phyloP scores from a whole-genome alignment of 64 coral and sea anemone genomes.

The Montipora sp. region DNA sequence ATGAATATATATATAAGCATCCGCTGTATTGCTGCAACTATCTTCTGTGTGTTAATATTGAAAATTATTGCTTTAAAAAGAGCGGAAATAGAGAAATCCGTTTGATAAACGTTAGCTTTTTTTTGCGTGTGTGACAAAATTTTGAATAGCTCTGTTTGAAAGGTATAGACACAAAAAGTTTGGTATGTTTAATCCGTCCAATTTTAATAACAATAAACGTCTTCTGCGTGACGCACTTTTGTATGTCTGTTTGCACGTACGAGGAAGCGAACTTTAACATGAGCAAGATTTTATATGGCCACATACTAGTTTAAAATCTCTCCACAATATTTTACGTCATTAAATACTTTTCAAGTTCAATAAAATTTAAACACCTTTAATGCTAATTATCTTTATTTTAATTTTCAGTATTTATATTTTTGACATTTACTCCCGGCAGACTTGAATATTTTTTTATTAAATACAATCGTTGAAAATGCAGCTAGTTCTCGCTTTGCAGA shows the following conservation, averaged over 20 bases:
- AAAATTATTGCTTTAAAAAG: background rate
- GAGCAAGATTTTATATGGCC: background rate
- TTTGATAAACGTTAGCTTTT: background rate
- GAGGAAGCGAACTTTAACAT: background rate
- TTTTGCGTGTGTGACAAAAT: background rate
- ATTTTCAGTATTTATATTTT: background rate
- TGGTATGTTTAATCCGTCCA: background rate
- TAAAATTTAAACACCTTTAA: background rate
- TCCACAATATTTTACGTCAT: background rate
- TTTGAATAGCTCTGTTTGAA: background rate
- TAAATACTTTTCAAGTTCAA: background rate
- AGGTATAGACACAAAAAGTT: background rate
- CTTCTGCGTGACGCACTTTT: background rate
- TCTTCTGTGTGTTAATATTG: background rate
- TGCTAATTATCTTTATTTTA: background rate
- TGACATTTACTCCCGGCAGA: background rate
- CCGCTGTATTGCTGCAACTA: background rate
- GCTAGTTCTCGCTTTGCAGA: background rate
- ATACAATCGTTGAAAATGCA: background rate
- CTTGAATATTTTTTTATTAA: background rate
- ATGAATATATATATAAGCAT: background rate
- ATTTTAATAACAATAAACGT: conserved; percentile 32
- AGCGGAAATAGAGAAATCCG: background rate
- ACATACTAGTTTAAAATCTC: background rate
- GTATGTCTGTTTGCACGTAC: background rate